These are phyloP conservation scores for Nixonia krombeini DNA, from an alignment of 1,140 invertebrate genomes.

Conservation along the genomic window DNA sequence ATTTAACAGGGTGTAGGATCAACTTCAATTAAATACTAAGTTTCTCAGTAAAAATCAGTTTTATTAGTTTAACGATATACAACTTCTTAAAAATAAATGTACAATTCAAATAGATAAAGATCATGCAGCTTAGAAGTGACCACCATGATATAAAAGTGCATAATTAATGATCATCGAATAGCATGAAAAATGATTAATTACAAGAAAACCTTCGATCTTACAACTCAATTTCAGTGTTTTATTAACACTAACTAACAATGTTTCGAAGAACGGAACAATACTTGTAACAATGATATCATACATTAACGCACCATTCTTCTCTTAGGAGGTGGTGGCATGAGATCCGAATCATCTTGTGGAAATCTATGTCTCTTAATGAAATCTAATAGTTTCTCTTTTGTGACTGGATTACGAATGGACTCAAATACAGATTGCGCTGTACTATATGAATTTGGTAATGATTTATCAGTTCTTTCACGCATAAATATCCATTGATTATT, in stretches of 20 bases:
- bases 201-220: too few relatives aligned
- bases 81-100: neutral
- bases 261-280: too few relatives aligned
- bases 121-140: too few relatives aligned
- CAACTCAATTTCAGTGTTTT: too few relatives aligned
- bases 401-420: slow-evolving; percentile 85
- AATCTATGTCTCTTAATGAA: slow-evolving; percentile 79
- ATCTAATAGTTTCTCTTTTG: slow-evolving; percentile 82
- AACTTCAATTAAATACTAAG: too few relatives aligned
- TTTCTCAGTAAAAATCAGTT: too few relatives aligned
- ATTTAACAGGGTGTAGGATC: too few relatives aligned
- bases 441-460: slow-evolving; percentile 90
- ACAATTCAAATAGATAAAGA: slow-evolving; percentile 3
- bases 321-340: slow-evolving; percentile 79
- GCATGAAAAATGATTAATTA: too few relatives aligned
- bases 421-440: slow-evolving; percentile 83
- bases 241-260: too few relatives aligned
- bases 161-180: too few relatives aligned
- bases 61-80: slow-evolving; percentile 10
- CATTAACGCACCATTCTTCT: slow-evolving; percentile 14
- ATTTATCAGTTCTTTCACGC: slow-evolving; percentile 97
- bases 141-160: too few relatives aligned
- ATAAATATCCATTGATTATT: slow-evolving; percentile 92
- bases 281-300: slow-evolving; percentile 12
- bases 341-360: slow-evolving; percentile 73